Percentiles rank a stretch among this genome's conserved stretches.
phyloP scores from a whole-genome alignment of 1,140 invertebrate genomes.

The Drosophila kepulauana region DNA sequence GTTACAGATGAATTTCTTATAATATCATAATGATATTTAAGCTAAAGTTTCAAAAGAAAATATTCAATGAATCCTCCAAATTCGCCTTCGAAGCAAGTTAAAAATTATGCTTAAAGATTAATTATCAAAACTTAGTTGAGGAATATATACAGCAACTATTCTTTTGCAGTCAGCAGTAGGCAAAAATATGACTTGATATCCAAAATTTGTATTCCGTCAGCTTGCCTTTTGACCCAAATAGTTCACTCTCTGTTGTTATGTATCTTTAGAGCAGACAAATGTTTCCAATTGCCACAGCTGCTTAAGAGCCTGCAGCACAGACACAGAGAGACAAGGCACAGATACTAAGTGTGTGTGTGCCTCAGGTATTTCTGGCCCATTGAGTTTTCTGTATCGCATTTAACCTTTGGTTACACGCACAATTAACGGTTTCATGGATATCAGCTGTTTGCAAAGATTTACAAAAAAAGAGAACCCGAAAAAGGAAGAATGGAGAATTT shows the following conservation, averaged over 20 bases:
- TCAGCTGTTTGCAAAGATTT: constrained; percentile 63
- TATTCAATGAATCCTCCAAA: too few species aligned
- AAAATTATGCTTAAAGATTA: too few species aligned
- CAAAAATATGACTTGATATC: too few species aligned
- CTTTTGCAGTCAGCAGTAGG: too few species aligned
- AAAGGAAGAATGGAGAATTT: background rate
- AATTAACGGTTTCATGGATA: constrained; percentile 72
- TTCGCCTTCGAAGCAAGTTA: too few species aligned
- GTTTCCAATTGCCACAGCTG: constrained; percentile 32
- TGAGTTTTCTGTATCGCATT: constrained; percentile 37
- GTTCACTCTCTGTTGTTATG: too few species aligned
- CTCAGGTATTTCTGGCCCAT: constrained; percentile 46
- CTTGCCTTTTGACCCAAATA: background rate
- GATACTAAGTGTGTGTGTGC: background rate
- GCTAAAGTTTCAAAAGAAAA: too few species aligned
- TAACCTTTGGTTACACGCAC: constrained; percentile 63
- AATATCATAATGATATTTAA: too few species aligned
- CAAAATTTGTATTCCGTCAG: too few species aligned
- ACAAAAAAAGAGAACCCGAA: constrained; percentile 27
- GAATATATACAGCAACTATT: too few species aligned
- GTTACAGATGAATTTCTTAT: too few species aligned
- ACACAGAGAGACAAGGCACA: constrained; percentile 3
- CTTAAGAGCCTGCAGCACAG: constrained; percentile 20
- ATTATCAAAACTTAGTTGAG: too few species aligned
- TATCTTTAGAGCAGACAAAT: constrained; percentile 6